These are phyloP conservation scores for Peromyscus leucopus DNA, from an alignment of 2,113 vertebrate species.

Conservation along the genomic window DNA sequence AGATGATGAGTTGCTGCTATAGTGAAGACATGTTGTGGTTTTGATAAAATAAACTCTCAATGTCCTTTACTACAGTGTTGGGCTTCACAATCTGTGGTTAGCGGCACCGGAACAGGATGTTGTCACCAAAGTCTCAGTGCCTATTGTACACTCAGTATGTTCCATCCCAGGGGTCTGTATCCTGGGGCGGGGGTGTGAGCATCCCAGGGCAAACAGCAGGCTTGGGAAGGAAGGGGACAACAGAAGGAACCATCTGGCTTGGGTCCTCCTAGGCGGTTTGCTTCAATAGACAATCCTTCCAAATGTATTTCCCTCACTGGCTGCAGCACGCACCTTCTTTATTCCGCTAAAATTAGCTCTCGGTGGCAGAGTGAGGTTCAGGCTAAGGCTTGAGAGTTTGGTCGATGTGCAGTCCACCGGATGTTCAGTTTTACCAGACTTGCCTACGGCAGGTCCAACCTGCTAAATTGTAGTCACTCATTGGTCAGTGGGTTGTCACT, in stretches of 20 bases:
- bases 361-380: neutral
- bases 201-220: neutral
- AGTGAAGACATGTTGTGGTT: conserved; percentile 64
- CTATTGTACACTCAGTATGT: neutral
- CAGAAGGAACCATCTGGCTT: too few relatives aligned
- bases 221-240: neutral
- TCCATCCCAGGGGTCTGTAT: fast-evolving
- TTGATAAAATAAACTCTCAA: conserved; percentile 77
- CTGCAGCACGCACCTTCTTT: neutral
- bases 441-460: neutral
- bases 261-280: neutral
- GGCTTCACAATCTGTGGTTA: neutral
- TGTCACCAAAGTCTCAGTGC: fast-evolving
- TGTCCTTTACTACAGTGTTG: conserved; percentile 65
- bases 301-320: neutral
- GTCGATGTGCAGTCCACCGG: neutral
- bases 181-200: neutral
- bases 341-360: neutral
- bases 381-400: neutral
- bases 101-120: too few relatives aligned
- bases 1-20: conserved; percentile 57
- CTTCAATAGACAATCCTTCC: neutral
- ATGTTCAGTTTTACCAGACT: neutral
- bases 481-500: neutral
- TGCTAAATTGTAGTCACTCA: neutral